phyloP scores from a whole-genome alignment of 2,113 vertebrate genomes.

The Archilochus colubris region DNA sequence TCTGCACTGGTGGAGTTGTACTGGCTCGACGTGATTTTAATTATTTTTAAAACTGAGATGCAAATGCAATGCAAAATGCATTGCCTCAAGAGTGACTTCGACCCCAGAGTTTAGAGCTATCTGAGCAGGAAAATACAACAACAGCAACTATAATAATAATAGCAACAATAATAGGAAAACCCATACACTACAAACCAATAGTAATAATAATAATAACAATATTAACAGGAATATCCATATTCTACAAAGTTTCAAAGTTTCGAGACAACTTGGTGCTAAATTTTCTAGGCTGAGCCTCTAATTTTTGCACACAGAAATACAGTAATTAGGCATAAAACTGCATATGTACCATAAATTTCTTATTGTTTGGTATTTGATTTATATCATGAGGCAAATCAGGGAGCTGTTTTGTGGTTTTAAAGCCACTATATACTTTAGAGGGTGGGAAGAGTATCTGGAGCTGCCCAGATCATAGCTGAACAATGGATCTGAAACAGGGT shows the following conservation, averaged over 20 bases:
- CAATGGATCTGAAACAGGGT: conserved; percentile 22
- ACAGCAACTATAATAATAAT: background rate
- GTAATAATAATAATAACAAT: background rate
- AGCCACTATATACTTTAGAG: background rate
- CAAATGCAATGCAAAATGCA: background rate
- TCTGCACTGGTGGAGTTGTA: background rate
- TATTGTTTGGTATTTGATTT: background rate
- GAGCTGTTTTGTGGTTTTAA: background rate
- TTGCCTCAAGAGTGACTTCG: background rate
- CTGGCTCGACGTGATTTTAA: background rate
- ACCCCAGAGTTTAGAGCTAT: background rate
- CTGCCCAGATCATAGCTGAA: background rate
- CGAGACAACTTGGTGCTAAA: background rate
- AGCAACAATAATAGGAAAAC: background rate
- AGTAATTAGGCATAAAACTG: background rate
- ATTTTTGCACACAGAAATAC: background rate
- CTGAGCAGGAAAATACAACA: background rate
- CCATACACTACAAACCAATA: background rate
- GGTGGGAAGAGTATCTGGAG: background rate
- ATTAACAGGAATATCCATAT: background rate
- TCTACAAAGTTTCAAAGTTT: background rate
- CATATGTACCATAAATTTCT: background rate
- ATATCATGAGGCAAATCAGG: background rate
- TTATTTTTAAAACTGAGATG: background rate
- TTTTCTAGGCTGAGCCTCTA: background rate